A percentile compares a stretch with the other conserved stretches of the same genome.
Conservation (phyloP, 2,113 vertebrate species). For the Macrotis lagotis region DNA sequence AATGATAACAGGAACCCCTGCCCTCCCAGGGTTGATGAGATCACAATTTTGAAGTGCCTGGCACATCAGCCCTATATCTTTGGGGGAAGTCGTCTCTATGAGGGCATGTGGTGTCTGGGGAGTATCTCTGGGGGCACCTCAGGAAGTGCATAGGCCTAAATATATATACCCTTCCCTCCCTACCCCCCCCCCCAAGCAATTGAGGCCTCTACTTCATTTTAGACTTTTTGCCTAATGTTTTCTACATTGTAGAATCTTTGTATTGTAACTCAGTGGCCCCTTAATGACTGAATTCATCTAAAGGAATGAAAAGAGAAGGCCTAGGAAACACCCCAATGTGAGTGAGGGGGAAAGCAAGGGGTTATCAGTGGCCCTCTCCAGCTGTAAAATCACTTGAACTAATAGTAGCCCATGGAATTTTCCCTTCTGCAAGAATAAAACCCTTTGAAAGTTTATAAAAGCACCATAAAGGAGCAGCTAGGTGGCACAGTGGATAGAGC, state of each 20-base stretch:
- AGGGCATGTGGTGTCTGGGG: no score
- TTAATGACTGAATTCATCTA: background rate
- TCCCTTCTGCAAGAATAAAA: background rate
- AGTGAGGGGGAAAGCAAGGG: background rate
- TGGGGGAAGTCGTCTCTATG: no score
- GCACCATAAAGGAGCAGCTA: no score
- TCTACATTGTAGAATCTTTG: background rate
- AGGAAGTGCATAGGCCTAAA: no score
- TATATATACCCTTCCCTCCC: no score
- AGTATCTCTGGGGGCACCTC: no score
- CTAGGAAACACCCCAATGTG: background rate
- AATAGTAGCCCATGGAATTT: background rate
- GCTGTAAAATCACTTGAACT: background rate
- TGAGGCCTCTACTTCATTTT: background rate
- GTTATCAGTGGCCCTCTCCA: background rate
- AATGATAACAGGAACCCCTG: background rate
- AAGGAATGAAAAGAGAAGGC: background rate
- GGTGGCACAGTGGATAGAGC: no score
- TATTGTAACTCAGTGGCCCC: background rate
- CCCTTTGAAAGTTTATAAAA: no score
- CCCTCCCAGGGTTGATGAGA: background rate
- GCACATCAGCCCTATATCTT: background rate
- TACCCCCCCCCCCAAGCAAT: background rate
- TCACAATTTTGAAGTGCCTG: background rate
- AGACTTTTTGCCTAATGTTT: background rate